Conservation (phyloP, 2,888 invertebrate species). For the Diaperis boleti region DNA sequence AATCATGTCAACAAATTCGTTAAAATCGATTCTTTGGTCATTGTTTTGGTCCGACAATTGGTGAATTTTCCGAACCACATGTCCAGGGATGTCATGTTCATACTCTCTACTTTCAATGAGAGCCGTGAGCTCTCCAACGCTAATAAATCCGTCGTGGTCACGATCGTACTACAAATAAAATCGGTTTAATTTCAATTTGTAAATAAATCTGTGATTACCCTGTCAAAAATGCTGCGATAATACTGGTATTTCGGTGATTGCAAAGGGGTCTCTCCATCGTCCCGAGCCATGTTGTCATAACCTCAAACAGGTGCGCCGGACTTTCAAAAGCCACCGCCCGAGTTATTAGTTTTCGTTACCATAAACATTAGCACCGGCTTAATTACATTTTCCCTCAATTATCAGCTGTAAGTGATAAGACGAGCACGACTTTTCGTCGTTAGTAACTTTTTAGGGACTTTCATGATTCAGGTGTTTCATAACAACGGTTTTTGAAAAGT, state of each 20-base stretch:
- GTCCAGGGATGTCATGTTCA: slow-evolving; percentile 75
- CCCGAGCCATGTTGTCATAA: slow-evolving; percentile 20
- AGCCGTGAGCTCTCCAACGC: slow-evolving; percentile 74
- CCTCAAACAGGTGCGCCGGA: too few species aligned
- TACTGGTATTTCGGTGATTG: slow-evolving; percentile 48
- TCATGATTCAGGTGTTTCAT: not conserved
- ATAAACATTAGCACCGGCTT: not conserved
- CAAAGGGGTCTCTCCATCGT: slow-evolving; percentile 48
- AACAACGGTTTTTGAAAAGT: slow-evolving; percentile 6
- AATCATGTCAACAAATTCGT: slow-evolving; percentile 81
- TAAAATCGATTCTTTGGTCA: slow-evolving; percentile 77
- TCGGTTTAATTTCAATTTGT: not conserved
- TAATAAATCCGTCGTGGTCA: slow-evolving; percentile 79
- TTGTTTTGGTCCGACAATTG: slow-evolving; percentile 73
- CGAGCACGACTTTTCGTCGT: not conserved
- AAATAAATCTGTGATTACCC: slow-evolving; percentile 50
- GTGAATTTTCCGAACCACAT: slow-evolving; percentile 75
- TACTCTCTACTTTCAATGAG: slow-evolving; percentile 74
- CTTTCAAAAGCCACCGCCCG: slow-evolving; percentile 11
- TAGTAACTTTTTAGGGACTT: slow-evolving; percentile 3
- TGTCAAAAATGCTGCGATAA: slow-evolving; percentile 55
- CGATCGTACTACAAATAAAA: slow-evolving; percentile 73
- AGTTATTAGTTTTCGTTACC: not conserved
- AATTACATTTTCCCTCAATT: not conserved
- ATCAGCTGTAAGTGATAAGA: not conserved